phyloP scores from a whole-genome alignment of 2,113 vertebrate genomes.

The Cottus gobio region DNA sequence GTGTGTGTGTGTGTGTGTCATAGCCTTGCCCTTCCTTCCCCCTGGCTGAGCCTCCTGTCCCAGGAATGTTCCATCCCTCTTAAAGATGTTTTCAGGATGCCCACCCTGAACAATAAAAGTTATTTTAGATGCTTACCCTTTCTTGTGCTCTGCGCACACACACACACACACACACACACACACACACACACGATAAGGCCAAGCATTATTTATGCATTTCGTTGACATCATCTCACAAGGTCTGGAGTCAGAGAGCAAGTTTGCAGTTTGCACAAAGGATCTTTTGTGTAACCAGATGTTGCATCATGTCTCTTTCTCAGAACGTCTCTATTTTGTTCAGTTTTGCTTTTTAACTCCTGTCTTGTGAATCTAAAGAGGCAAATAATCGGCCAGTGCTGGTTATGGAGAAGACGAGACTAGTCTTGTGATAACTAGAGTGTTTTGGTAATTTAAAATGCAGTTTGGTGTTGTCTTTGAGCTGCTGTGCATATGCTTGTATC shows the following conservation, averaged over 20 bases:
- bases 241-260: constrained; percentile 65
- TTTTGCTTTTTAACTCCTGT: constrained; percentile 27
- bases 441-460: not conserved
- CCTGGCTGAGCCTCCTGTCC: constrained; percentile 62
- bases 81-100: constrained; percentile 71
- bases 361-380: not conserved
- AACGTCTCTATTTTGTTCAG: constrained; percentile 37
- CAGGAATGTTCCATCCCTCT: constrained; percentile 71
- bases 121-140: constrained; percentile 49
- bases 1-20: constrained; percentile 50
- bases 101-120: constrained; percentile 65
- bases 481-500: constrained; percentile 8
- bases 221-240: constrained; percentile 75
- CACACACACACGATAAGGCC: constrained; percentile 35
- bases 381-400: not conserved
- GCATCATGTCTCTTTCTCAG: constrained; percentile 34
- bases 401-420: too few relatives aligned
- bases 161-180: constrained; percentile 28
- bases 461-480: not conserved
- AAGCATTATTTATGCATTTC: constrained; percentile 48
- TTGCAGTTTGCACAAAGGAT: constrained; percentile 66
- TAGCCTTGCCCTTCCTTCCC: constrained; percentile 71
- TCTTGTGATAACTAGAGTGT: not conserved
- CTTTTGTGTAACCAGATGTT: constrained; percentile 62
- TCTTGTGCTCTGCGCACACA: not conserved